Conservation (phyloP, 1,140 invertebrate species). For the Drosophila elegans region DNA sequence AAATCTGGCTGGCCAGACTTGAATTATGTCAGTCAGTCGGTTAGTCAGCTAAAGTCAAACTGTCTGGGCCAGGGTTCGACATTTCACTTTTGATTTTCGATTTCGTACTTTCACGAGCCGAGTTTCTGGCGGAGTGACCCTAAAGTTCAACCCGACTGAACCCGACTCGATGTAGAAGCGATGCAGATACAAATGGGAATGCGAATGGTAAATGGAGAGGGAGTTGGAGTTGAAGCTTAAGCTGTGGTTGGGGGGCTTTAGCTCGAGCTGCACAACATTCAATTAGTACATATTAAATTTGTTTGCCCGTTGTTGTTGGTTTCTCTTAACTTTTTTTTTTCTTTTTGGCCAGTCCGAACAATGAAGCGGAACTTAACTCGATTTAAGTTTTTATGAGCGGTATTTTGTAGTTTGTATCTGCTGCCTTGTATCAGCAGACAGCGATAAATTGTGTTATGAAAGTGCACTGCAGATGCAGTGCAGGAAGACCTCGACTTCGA, state of each 20-base stretch:
- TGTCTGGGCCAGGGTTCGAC: constrained; percentile 39
- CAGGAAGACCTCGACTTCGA: constrained; percentile 38
- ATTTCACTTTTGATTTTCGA: constrained; percentile 75
- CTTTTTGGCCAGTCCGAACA: constrained; percentile 54
- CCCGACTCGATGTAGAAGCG: constrained; percentile 46
- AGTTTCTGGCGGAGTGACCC: constrained; percentile 48
- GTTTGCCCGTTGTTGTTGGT: constrained; percentile 52
- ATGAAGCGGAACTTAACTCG: constrained; percentile 73
- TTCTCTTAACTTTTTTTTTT: constrained; percentile 37
- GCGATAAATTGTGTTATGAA: constrained; percentile 71
- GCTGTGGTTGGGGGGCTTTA: constrained; percentile 23
- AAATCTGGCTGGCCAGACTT: constrained; percentile 14
- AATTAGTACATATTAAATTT: constrained; percentile 76
- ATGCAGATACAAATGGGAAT: constrained; percentile 49
- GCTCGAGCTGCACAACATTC: constrained; percentile 62
- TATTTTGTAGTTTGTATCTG: constrained; percentile 61
- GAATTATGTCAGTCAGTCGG: constrained; percentile 44
- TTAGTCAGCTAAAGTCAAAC: constrained; percentile 30
- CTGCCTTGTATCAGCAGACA: constrained; percentile 61
- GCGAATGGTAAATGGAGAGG: constrained; percentile 15
- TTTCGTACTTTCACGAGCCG: constrained; percentile 70
- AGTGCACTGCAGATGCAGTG: constrained; percentile 51
- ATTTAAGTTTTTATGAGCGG: constrained; percentile 74
- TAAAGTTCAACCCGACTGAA: constrained; percentile 56
- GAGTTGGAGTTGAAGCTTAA: constrained; percentile 12